These are phyloP conservation scores for Cotesia glomerata DNA, from an alignment of 1,140 invertebrate species.

Conservation along the genomic window DNA sequence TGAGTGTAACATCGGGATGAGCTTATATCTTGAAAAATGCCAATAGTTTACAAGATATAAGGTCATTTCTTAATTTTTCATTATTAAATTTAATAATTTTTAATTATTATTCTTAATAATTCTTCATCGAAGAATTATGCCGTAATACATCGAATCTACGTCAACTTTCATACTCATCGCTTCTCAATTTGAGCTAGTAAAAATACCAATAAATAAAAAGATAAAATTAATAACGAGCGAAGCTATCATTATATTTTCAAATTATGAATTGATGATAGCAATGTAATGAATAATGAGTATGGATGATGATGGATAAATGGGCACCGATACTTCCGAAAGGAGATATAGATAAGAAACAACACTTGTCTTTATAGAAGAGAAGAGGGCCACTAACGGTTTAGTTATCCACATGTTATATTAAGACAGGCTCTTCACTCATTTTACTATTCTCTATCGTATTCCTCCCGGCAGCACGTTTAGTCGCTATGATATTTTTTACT, in stretches of 20 bases:
- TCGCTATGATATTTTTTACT: too few relatives aligned
- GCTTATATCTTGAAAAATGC: too few relatives aligned
- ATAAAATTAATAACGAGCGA: background rate
- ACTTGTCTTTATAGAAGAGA: background rate
- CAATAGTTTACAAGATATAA: too few relatives aligned
- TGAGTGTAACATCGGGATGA: too few relatives aligned
- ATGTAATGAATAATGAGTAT: background rate
- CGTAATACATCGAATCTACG: too few relatives aligned
- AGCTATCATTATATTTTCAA: background rate
- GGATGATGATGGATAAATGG: background rate
- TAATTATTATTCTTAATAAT: too few relatives aligned
- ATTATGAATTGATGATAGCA: too few relatives aligned
- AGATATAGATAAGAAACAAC: background rate
- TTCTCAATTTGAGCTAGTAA: background rate
- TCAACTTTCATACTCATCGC: background rate
- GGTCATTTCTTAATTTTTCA: too few relatives aligned
- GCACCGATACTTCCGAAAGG: background rate
- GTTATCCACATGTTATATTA: background rate
- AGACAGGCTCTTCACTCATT: background rate
- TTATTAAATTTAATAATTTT: too few relatives aligned
- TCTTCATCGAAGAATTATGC: too few relatives aligned
- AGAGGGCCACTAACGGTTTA: conserved; percentile 32
- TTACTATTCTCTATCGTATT: background rate
- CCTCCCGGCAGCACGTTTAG: background rate
- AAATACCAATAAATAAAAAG: background rate